Evolutionary conservation across 2,113 vertebrate genomes (phyloP).

Genomic region (Amphiprion percula): DNA sequence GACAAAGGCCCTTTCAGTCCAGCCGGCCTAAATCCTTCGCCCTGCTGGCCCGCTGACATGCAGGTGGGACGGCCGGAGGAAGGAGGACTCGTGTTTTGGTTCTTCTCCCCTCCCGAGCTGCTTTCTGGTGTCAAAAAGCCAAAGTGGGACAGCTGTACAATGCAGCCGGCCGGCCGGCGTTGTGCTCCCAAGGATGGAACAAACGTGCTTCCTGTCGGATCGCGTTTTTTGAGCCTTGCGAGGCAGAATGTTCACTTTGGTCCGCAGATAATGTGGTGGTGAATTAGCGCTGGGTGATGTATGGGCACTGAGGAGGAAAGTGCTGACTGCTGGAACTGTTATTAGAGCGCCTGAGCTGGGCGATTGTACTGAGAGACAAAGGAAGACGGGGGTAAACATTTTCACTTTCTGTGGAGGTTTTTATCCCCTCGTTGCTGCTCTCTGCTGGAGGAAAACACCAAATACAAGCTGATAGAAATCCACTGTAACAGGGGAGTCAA

Average conservation of each 20-base stretch:
- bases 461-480: constrained; percentile 11
- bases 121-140: constrained; percentile 45
- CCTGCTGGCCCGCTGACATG: constrained; percentile 65
- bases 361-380: constrained; percentile 56
- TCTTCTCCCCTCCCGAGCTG: constrained; percentile 13
- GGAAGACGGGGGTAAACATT: constrained; percentile 39
- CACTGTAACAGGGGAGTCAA: too few relatives aligned
- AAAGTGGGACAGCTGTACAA: constrained; percentile 57
- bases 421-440: constrained; percentile 19
- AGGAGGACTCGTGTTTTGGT: constrained; percentile 58
- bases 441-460: constrained; percentile 43
- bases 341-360: constrained; percentile 34
- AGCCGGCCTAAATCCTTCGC: constrained; percentile 68
- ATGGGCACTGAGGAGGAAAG: constrained; percentile 26
- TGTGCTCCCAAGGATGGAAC: constrained; percentile 42
- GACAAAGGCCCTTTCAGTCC: constrained; percentile 83
- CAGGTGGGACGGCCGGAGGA: constrained; percentile 77
- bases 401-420: neutral
- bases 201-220: constrained; percentile 53
- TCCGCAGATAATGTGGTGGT: constrained; percentile 11
- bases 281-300: constrained; percentile 36
- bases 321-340: constrained; percentile 66
- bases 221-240: constrained; percentile 35
- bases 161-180: constrained; percentile 2
- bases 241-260: constrained; percentile 65